Conservation (phyloP, 2,113 vertebrate species). For the Cyanistes caeruleus region DNA sequence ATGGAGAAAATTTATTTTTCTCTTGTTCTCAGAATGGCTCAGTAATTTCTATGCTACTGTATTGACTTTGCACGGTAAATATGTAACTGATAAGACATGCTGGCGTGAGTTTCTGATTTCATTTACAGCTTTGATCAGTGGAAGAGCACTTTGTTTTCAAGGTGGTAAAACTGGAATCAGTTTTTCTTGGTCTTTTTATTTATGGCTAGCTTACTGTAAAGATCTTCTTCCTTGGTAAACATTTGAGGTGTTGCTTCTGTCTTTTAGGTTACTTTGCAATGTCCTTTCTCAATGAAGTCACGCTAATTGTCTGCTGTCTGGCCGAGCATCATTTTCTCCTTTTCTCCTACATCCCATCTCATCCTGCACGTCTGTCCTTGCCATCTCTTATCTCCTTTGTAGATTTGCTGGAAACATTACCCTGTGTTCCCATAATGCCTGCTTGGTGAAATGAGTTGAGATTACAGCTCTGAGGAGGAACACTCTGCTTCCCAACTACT, state of each 20-base stretch:
- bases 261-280: neutral
- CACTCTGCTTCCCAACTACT: neutral
- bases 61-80: neutral
- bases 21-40: neutral
- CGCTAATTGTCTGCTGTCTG: neutral
- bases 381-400: neutral
- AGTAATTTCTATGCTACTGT: neutral
- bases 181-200: neutral
- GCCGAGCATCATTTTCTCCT: neutral
- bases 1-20: slow-evolving; percentile 1
- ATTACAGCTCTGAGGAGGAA: neutral
- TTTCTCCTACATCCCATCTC: neutral
- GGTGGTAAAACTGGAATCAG: neutral
- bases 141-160: neutral
- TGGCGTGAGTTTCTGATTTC: neutral
- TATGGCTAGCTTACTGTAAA: neutral
- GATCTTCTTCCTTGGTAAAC: neutral
- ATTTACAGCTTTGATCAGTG: neutral
- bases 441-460: neutral
- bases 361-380: neutral
- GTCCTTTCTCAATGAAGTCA: neutral
- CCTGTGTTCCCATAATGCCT: neutral
- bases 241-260: neutral
- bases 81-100: neutral
- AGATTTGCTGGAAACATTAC: slow-evolving; percentile 7